Conservation (phyloP, 2,888 invertebrate genomes). For the Sphinx pinastri region DNA sequence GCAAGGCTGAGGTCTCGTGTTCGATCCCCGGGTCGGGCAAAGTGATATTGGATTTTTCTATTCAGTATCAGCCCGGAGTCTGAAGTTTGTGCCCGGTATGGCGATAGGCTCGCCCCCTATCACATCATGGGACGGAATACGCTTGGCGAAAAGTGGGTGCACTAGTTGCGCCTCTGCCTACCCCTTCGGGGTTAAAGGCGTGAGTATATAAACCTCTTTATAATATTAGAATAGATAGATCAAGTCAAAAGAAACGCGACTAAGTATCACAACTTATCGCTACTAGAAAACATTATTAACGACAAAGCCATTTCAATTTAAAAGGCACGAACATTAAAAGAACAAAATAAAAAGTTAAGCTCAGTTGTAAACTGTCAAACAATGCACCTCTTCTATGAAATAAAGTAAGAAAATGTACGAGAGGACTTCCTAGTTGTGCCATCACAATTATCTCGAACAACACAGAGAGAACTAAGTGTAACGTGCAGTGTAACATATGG, state of each 20-base stretch:
- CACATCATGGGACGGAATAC: too few species aligned
- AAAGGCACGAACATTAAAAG: neutral
- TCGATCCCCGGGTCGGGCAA: too few species aligned
- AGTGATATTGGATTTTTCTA: too few species aligned
- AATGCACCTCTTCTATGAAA: constrained; percentile 22
- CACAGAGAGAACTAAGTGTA: constrained; percentile 15
- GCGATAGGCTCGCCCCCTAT: too few species aligned
- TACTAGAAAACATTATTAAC: neutral
- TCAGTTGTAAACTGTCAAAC: constrained; percentile 14
- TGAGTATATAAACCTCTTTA: too few species aligned
- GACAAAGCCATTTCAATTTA: constrained; percentile 11
- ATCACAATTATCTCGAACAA: constrained; percentile 24
- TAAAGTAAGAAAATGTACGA: constrained; percentile 22
- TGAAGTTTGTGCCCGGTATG: too few species aligned
- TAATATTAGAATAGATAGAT: too few species aligned
- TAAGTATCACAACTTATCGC: neutral
- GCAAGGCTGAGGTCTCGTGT: too few species aligned
- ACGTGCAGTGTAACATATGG: constrained; percentile 18
- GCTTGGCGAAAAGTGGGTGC: too few species aligned
- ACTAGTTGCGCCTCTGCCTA: too few species aligned
- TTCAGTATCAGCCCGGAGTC: too few species aligned
- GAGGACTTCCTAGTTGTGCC: constrained; percentile 10
- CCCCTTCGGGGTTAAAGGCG: too few species aligned
- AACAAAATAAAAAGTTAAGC: constrained; percentile 15
- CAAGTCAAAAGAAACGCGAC: neutral